These are phyloP conservation scores for Coendou prehensilis DNA, from an alignment of 2,797 vertebrate species.

Conservation along the genomic window DNA sequence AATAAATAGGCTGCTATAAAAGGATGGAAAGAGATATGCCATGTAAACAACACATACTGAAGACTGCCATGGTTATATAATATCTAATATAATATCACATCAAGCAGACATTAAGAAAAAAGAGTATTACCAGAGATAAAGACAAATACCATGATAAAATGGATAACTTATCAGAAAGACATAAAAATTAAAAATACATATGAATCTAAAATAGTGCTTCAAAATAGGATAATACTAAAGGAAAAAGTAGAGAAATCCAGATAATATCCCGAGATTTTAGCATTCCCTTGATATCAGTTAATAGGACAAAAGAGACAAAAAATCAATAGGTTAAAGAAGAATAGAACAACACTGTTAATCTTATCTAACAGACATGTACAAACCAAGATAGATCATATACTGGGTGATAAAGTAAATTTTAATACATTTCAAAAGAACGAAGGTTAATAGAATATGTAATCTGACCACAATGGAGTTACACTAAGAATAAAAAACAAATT, in stretches of 20 bases:
- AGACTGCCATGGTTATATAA: neutral
- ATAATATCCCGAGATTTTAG: slow-evolving; percentile 13
- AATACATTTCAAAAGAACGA: slow-evolving; percentile 54
- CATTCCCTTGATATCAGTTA: neutral
- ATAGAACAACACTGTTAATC: neutral
- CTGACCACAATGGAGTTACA: slow-evolving; percentile 28
- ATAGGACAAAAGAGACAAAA: neutral
- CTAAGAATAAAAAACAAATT: neutral
- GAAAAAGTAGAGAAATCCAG: slow-evolving; percentile 46
- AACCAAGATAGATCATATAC: neutral
- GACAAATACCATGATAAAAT: slow-evolving; percentile 37
- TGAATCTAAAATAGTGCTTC: slow-evolving; percentile 5
- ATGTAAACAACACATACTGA: neutral
- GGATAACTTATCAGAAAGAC: neutral
- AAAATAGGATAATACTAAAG: slow-evolving; percentile 51
- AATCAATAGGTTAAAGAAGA: slow-evolving; percentile 10
- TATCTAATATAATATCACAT: neutral
- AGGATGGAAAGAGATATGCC: neutral
- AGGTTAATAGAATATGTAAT: slow-evolving; percentile 8
- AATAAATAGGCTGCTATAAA: slow-evolving; percentile 40
- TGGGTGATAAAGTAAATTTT: slow-evolving; percentile 41
- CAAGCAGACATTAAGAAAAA: slow-evolving; percentile 11
- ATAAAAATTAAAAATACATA: slow-evolving; percentile 4
- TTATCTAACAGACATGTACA: neutral
- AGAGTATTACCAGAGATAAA: neutral